Evolutionary conservation across 2,888 invertebrate species (phyloP).

Genomic region (Luperina nickerlii): DNA sequence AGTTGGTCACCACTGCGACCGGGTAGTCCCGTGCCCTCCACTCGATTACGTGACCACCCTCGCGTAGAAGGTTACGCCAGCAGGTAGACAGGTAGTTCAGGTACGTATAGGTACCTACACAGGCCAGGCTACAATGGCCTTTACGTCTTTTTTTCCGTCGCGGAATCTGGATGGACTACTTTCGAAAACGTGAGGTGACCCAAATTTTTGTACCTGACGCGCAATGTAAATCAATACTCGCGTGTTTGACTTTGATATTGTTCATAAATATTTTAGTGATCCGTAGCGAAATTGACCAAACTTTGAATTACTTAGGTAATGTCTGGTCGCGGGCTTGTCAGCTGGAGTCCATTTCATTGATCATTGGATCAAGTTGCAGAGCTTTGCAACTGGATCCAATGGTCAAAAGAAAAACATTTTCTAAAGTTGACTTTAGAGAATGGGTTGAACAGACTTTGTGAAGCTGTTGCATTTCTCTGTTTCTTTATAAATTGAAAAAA

Average conservation of each 20-base stretch:
- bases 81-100: slow-evolving; percentile 14
- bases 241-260: slow-evolving; percentile 59
- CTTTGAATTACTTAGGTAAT: neutral
- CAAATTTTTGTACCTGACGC: slow-evolving; percentile 72
- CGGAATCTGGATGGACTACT: slow-evolving; percentile 87
- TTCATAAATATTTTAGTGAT: slow-evolving; percentile 40
- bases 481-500: neutral
- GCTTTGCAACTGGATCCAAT: neutral
- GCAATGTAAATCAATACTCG: slow-evolving; percentile 69
- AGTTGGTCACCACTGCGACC: slow-evolving; percentile 35
- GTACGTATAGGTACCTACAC: slow-evolving; percentile 39
- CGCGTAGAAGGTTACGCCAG: slow-evolving; percentile 56
- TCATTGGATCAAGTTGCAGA: neutral
- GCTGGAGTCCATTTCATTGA: too few species aligned
- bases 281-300: slow-evolving; percentile 4
- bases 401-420: neutral
- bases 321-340: neutral
- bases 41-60: slow-evolving; percentile 61
- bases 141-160: slow-evolving; percentile 75
- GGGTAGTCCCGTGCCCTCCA: slow-evolving; percentile 43
- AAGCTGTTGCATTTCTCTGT: neutral
- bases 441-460: neutral
- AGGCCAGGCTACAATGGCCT: slow-evolving; percentile 74
- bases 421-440: neutral
- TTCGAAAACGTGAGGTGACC: slow-evolving; percentile 84